Base-by-base conservation (phyloP, 2,888 invertebrate genomes). In the Drosophila sordidapex region DNA sequence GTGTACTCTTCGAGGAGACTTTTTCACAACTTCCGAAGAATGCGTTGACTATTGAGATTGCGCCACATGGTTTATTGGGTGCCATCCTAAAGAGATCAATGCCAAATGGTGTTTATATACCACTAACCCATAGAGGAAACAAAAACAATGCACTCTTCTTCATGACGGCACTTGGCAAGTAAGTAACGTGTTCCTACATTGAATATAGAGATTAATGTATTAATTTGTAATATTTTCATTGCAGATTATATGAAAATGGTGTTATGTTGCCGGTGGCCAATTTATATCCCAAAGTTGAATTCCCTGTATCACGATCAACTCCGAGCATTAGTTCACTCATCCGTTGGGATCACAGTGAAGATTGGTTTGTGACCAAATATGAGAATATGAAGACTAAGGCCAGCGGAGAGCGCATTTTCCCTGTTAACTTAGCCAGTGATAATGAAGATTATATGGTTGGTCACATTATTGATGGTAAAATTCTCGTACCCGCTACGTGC, bases 221-320 rank as follows among this genome's bases (percentile, higher is more conserved):
- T n/a, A n/a, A n/a, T n/a, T n/a, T n/a, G n/a, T n/a, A 31, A 31
- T 52, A 8, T 38, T 51, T 18, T 21, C 7, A 7, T 92, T 70
- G 81, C 94, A 97, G 97, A 82, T 92, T 98, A 72, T 98, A 96
- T 93, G 95, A 95, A 76, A 94, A 94, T 33, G 99, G 99, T 2
- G 90, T 96, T 62, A 95, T 96, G 86, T 95, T 97, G 1, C 95
- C 96, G 72, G 92, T 98, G 7, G 94, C 96, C 1, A 95, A 95
- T 65, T 94, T 99, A 48, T 98, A 97, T 92, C 96, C 97, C 0
- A 92, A 94, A 33, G 94, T 97, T 0, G 90, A 95, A 49, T 97
- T 95, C 92, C 99, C 99, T 0, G 98, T 99, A 1, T 96, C 97
- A 0, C 94, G 96, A 36, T 96, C 97, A 2, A 99, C 99, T 0